Evolutionary conservation across 2,797 vertebrate genomes (phyloP), one percentile per base, ranked within the genome.

Genomic region (Peromyscus eremicus): DNA sequence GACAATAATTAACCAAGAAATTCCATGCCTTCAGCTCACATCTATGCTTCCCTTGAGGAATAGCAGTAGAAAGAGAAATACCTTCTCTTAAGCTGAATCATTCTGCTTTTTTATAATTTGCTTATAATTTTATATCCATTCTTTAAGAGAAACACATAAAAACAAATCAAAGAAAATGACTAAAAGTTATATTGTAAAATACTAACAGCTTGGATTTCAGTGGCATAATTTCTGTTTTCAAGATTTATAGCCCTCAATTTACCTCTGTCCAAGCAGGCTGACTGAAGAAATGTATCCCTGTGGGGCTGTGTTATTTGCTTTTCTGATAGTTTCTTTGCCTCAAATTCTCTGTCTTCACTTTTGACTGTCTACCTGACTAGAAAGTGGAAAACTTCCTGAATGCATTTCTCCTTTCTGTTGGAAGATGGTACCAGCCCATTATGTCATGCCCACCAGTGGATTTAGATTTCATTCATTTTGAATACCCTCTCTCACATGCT

Each of bases 381-480:
- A 95, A 96, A 80, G 14, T 73, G 21, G 13, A 27, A 87, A 77
- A 83, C 4, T 86, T 64, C 62, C 64, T 46, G 25, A 93, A 64
- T 8, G 43, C 6, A 16, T 87, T 92, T 52, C 43, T 55, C 79
- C 13, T 90, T 92, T 83, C 11, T 79, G 4, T 60, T 62, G n/a
- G 6, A 71, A 60, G 34, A 75, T 46, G 8, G 34, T 13, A 14
- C 6, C 13, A 66, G 40, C 25, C 43, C 27, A 19, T 37, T 40
- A 32, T 57, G 34, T 2, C 32, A 88, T 32, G 86, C 3, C 55
- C 32, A 57, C 91, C 43, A 87, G 10, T 17, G 37, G 13, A 23
- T 25, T 13, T 60, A 80, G 27, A 57, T 52, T 71, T 84, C 27
- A 94, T 93, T 96, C n/a, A 32, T 52, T 90, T 49, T 77, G 40